Evolutionary conservation across 2,113 vertebrate genomes (phyloP).

Genomic region (Microtus pennsylvanicus): DNA sequence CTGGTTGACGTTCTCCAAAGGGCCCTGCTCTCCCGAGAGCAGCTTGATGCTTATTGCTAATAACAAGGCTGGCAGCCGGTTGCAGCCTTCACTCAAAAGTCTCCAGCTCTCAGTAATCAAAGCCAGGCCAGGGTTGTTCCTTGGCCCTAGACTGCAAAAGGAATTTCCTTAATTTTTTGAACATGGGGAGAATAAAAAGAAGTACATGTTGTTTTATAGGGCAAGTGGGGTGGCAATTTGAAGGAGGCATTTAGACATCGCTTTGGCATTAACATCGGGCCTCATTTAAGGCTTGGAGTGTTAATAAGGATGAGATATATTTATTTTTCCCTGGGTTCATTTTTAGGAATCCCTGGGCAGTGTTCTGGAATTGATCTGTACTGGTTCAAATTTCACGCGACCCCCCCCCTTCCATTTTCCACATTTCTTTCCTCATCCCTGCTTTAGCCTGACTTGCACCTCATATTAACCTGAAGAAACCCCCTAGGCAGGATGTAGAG

Average conservation of each 20-base stretch:
- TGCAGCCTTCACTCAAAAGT: slow-evolving; percentile 82
- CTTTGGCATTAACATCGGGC: slow-evolving; percentile 80
- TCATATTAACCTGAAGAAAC: slow-evolving; percentile 65
- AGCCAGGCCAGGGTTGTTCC: slow-evolving; percentile 76
- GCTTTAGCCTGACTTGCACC: slow-evolving; percentile 49
- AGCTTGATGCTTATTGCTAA: slow-evolving; percentile 81
- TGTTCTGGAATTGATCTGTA: slow-evolving; percentile 76
- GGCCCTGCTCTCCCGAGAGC: slow-evolving; percentile 74
- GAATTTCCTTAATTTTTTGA: slow-evolving; percentile 81
- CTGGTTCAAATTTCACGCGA: slow-evolving; percentile 72
- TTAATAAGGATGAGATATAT: slow-evolving; percentile 83
- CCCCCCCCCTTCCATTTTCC: slow-evolving; percentile 52
- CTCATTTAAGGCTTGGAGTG: slow-evolving; percentile 81
- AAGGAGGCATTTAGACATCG: slow-evolving; percentile 80
- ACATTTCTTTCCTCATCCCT: slow-evolving; percentile 29
- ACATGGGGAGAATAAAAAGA: slow-evolving; percentile 81
- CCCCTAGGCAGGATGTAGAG: not conserved
- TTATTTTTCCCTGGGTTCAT: slow-evolving; percentile 81
- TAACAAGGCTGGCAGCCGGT: slow-evolving; percentile 80
- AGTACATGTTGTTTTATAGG: slow-evolving; percentile 82
- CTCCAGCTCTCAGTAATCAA: slow-evolving; percentile 79
- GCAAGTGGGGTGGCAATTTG: slow-evolving; percentile 79
- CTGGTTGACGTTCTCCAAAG: slow-evolving; percentile 81
- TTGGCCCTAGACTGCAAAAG: slow-evolving; percentile 77
- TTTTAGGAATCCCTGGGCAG: slow-evolving; percentile 78